phyloP scores from a whole-genome alignment of 2,113 vertebrate genomes.

The human region DNA sequence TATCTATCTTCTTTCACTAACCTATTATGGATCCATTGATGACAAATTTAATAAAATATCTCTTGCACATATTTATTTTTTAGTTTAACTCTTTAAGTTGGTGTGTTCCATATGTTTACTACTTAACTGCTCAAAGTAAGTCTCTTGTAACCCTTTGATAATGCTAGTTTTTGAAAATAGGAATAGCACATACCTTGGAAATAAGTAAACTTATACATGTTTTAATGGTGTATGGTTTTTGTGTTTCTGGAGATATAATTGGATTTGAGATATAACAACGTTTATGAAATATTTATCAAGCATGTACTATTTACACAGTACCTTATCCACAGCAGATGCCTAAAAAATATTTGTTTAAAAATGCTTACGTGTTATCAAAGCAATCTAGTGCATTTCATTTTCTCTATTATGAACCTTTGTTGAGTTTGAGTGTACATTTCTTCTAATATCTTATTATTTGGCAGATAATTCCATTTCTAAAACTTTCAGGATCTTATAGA shows the following conservation, averaged over 20 bases:
- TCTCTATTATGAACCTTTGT: not conserved
- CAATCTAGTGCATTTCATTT: constrained; percentile 38
- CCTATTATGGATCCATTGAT: not conserved
- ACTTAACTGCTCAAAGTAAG: constrained; percentile 3
- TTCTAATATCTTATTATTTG: constrained; percentile 20
- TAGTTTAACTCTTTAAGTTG: constrained; percentile 12
- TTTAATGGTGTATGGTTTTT: not conserved
- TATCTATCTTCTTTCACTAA: constrained; percentile 7
- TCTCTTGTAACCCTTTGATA: not conserved
- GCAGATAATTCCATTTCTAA: not conserved
- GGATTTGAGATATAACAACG: not conserved
- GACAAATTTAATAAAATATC: not conserved
- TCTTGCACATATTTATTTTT: constrained; percentile 36
- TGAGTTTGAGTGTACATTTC: not conserved
- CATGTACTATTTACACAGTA: not conserved
- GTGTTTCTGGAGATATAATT: not conserved
- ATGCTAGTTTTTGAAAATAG: constrained; percentile 22
- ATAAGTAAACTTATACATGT: not conserved
- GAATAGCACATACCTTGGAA: not conserved
- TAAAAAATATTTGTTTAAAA: constrained; percentile 16
- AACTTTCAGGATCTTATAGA: not conserved
- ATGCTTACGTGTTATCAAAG: not conserved
- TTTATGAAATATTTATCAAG: not conserved
- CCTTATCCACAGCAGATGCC: not conserved
- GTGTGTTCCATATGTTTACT: constrained; percentile 29